Conservation (phyloP, 2,113 vertebrate species). For the Sterrhoptilus dennistouni region DNA sequence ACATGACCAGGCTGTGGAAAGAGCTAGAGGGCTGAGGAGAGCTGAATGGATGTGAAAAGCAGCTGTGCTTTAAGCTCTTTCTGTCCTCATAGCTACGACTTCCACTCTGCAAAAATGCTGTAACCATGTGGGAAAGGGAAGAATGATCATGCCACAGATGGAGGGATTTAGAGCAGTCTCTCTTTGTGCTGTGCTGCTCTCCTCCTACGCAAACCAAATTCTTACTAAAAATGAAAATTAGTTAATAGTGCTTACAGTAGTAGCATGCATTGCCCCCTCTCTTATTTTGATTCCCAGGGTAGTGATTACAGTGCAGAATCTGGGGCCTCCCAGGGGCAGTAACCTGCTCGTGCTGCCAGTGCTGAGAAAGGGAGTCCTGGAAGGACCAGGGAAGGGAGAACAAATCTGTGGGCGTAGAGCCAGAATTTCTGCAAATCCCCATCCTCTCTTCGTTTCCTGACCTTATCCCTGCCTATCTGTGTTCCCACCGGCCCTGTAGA, state of each 20-base stretch:
- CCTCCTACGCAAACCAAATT: conserved; percentile 39
- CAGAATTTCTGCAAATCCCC: conserved; percentile 48
- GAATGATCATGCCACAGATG: conserved; percentile 45
- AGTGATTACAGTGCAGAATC: background rate
- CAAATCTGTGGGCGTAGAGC: background rate
- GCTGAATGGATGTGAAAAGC: conserved; percentile 58
- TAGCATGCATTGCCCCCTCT: conserved; percentile 24
- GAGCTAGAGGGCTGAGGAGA: conserved; percentile 25
- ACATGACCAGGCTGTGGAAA: conserved; percentile 47
- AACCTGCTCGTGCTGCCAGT: conserved; percentile 17
- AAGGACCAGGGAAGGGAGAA: conserved; percentile 35
- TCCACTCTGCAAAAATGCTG: conserved; percentile 56
- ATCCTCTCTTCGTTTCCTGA: conserved; percentile 21
- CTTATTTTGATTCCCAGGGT: conserved; percentile 40
- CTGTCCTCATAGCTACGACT: conserved; percentile 60
- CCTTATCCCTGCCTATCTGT: conserved; percentile 16
- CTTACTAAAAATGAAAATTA: conserved; percentile 61
- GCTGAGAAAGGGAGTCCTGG: conserved; percentile 22
- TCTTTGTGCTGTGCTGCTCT: conserved; percentile 46
- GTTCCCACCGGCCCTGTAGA: conserved; percentile 21
- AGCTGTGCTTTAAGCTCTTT: conserved; percentile 56
- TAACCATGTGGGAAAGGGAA: conserved; percentile 58
- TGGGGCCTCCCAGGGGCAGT: background rate
- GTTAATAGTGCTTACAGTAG: conserved; percentile 37
- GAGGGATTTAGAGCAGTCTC: conserved; percentile 19